Evolutionary conservation across 2,888 invertebrate species (phyloP), one percentile per base, ranked within the genome.

Genomic region (Pammene aurita): DNA sequence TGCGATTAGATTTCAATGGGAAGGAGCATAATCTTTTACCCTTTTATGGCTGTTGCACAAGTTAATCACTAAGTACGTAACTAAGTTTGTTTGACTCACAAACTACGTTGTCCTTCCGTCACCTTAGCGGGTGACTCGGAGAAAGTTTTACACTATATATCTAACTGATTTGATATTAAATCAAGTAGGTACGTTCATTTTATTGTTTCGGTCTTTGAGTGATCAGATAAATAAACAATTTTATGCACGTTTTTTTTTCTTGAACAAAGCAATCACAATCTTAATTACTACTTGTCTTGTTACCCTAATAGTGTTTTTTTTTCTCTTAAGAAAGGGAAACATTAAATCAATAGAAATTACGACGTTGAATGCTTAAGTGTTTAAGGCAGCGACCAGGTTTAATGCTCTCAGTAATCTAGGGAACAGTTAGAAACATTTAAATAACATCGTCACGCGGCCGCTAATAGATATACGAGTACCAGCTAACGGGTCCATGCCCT

Each of bases 351-450:
- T 18, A 48, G 26, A 26, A 54, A 58, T 46, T 41, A 52, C 13
- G 46, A 52, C 41, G 48, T 48, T 41, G 41, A 55, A 55, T 35
- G 76, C 74, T 77, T 74, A 75, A 79, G 78, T 78, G 79, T 75
- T 71, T 73, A 74, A 76, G 78, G 74, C 79, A 79, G 80, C 81
- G 82, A 83, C 87, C 83, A 80, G 82, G 84, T 87, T 86, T 87
- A 78, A 77, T 77, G 78, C 82, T 84, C 80, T 76, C 80, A 83
- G 82, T 82, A 79, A 75, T 76, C 72, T 68, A 77, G 75, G 79
- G 77, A 79, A 87, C 89, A 85, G 88, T 89, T 88, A 89, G 76
- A 84, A 80, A 80, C 83, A 88, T 88, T 88, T 87, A 89, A 89
- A 89, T 88, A 86, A 84, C 82, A 84, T 85, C 87, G 86, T 88